Evolutionary conservation across 2,797 vertebrate genomes (phyloP).

Genomic region (Avahi laniger): DNA sequence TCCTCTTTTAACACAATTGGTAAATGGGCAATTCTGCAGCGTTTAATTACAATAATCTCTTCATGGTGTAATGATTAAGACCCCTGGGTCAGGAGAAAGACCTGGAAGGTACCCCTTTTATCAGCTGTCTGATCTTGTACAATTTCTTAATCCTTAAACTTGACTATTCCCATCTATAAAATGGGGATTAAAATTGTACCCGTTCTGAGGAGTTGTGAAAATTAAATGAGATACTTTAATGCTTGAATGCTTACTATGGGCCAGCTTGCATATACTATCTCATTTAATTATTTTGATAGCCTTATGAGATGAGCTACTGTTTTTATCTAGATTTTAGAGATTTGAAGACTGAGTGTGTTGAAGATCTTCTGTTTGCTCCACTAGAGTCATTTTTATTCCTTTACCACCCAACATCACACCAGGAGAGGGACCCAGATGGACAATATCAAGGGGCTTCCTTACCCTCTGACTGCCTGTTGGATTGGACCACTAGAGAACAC

Average conservation of each 20-base stretch:
- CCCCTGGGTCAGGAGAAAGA: neutral
- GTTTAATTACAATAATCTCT: neutral
- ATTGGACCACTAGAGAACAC: neutral
- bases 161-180: neutral
- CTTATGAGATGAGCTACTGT: neutral
- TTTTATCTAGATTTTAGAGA: neutral
- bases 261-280: neutral
- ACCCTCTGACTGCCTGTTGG: neutral
- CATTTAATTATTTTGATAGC: neutral
- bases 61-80: neutral
- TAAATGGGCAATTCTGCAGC: neutral
- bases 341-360: neutral
- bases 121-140: neutral
- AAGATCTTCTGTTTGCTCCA: neutral
- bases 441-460: neutral
- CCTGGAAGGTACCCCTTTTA: neutral
- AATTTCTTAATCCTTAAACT: slow-evolving; percentile 21
- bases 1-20: slow-evolving; percentile 9
- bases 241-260: neutral
- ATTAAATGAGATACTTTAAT: neutral
- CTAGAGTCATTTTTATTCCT: neutral
- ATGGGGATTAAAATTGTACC: neutral
- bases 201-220: neutral
- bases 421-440: neutral
- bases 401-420: neutral